Evolutionary conservation across 2,888 invertebrate genomes (phyloP).

Genomic region (Rhimphoctona megacephalus): DNA sequence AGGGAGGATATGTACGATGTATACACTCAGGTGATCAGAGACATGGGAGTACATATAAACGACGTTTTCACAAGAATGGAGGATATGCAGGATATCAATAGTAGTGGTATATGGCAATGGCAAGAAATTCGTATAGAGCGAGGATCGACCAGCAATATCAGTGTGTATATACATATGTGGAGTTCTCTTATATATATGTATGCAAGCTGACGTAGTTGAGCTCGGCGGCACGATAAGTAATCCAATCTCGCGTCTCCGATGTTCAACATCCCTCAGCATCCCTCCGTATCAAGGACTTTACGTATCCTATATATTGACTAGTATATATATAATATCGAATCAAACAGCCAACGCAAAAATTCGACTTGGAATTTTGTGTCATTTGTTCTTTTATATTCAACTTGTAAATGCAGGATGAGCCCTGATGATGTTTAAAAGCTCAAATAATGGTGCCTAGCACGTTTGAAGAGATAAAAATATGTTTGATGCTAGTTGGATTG

Average conservation of each 20-base stretch:
- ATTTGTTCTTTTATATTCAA: not conserved
- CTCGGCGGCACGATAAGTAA: constrained; percentile 73
- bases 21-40: constrained; percentile 23
- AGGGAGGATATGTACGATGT: constrained; percentile 13
- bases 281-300: constrained; percentile 22
- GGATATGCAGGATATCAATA: constrained; percentile 10
- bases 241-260: constrained; percentile 75
- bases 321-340: not conserved
- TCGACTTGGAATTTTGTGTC: not conserved
- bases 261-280: constrained; percentile 66
- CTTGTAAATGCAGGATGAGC: no score
- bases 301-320: not conserved
- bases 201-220: constrained; percentile 30
- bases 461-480: not conserved
- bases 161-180: not conserved
- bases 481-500: not conserved
- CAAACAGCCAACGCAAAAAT: not conserved
- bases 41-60: constrained; percentile 17
- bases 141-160: constrained; percentile 21
- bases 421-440: not conserved
- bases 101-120: constrained; percentile 1
- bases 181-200: not conserved
- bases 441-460: not conserved
- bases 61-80: constrained; percentile 26
- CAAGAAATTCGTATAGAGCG: constrained; percentile 20